Conservation (phyloP, 2,888 invertebrate genomes). For the Rhyacophila evoluta region DNA sequence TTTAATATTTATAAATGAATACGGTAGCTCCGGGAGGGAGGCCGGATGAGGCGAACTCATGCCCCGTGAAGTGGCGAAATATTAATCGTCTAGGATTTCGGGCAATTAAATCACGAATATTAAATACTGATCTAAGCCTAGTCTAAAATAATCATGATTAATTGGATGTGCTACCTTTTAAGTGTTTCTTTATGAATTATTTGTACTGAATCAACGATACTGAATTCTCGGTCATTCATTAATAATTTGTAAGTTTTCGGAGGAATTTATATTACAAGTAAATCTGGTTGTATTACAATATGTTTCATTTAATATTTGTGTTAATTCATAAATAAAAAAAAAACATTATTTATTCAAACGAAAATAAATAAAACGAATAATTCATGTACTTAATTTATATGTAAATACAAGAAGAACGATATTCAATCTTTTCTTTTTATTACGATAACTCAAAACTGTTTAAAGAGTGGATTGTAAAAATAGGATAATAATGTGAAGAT, state of each 20-base stretch:
- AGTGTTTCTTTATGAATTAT: background rate
- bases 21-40: constrained; percentile 9
- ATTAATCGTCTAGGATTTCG: constrained; percentile 33
- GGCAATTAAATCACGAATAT: constrained; percentile 42
- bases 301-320: no score
- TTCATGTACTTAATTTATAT: no score
- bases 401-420: no score
- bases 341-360: no score
- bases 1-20: constrained; percentile 49
- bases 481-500: no score
- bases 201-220: background rate
- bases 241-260: background rate
- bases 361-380: no score
- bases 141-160: background rate
- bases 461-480: no score
- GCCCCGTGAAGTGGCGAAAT: background rate
- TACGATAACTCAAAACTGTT: no score
- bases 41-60: constrained; percentile 28
- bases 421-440: no score
- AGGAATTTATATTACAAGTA: no score
- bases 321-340: no score
- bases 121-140: background rate
- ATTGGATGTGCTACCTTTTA: background rate
- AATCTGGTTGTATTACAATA: no score
- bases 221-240: background rate